Evolutionary conservation across 2,888 invertebrate genomes (phyloP).

Genomic region (Catocala nupta): DNA sequence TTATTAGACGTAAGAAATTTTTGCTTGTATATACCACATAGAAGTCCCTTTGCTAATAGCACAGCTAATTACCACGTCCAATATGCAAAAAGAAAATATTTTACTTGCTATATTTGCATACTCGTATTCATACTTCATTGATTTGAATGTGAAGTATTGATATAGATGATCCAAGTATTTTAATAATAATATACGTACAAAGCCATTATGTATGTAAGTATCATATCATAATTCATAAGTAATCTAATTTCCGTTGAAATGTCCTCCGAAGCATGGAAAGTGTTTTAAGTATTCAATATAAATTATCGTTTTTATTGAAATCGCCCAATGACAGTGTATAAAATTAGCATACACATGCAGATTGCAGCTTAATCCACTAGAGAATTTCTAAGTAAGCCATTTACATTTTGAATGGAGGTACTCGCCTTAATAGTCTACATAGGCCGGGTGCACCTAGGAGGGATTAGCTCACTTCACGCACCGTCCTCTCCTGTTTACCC

Average conservation of each 20-base stretch:
- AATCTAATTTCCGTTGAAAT: conserved; percentile 7
- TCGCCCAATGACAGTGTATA: conserved; percentile 53
- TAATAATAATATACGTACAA: background rate
- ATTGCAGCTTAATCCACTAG: conserved; percentile 70
- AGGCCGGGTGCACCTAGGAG: conserved; percentile 65
- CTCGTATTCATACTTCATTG: too few relatives aligned
- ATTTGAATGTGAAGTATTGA: too few relatives aligned
- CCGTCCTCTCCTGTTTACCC: conserved; percentile 72
- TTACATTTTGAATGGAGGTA: conserved; percentile 73
- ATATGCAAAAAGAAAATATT: too few relatives aligned
- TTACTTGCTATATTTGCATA: too few relatives aligned
- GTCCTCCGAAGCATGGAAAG: conserved; percentile 14
- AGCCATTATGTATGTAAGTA: conserved; percentile 7
- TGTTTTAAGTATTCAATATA: conserved; percentile 22
- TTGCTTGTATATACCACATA: too few relatives aligned
- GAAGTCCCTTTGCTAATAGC: too few relatives aligned
- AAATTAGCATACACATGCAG: conserved; percentile 71
- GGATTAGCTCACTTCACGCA: conserved; percentile 80
- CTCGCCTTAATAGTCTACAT: conserved; percentile 73
- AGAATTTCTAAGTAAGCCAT: conserved; percentile 75
- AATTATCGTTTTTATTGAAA: conserved; percentile 41
- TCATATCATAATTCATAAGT: too few relatives aligned
- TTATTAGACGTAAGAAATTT: too few relatives aligned
- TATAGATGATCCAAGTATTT: background rate
- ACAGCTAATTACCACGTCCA: too few relatives aligned